phyloP scores from a whole-genome alignment of 2,113 vertebrate species.

The Albula glossodonta region DNA sequence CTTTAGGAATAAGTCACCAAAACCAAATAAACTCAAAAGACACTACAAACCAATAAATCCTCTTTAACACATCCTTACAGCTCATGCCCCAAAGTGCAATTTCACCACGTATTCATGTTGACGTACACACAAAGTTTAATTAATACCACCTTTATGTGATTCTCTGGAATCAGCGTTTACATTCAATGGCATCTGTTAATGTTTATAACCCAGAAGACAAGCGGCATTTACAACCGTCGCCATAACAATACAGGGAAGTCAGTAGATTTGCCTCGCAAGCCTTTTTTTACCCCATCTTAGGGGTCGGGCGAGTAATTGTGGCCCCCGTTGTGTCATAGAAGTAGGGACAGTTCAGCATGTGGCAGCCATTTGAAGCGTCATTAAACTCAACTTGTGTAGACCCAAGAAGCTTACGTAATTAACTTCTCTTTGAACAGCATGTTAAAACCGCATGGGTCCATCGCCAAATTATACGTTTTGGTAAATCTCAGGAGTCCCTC shows the following conservation, averaged over 20 bases:
- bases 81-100: too few relatives aligned
- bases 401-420: conserved; percentile 20
- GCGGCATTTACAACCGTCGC: not conserved
- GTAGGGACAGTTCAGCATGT: not conserved
- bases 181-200: not conserved
- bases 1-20: too few relatives aligned
- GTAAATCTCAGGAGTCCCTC: conserved; percentile 10
- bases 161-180: not conserved
- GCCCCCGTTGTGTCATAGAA: not conserved
- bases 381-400: conserved; percentile 12
- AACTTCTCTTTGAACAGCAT: conserved; percentile 13
- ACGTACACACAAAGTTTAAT: not conserved
- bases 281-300: not conserved
- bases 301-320: conserved; percentile 1
- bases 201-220: not conserved
- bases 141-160: not conserved
- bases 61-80: too few relatives aligned
- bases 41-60: too few relatives aligned
- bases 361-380: conserved; percentile 17
- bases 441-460: conserved; percentile 2
- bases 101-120: too few relatives aligned
- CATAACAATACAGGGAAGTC: conserved; percentile 12
- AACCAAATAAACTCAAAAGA: too few relatives aligned
- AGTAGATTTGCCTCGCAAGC: not conserved
- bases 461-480: conserved; percentile 19